Evolutionary conservation across 1,140 invertebrate species (phyloP), one percentile per base, ranked within the genome.

Genomic region (Apis cerana): DNA sequence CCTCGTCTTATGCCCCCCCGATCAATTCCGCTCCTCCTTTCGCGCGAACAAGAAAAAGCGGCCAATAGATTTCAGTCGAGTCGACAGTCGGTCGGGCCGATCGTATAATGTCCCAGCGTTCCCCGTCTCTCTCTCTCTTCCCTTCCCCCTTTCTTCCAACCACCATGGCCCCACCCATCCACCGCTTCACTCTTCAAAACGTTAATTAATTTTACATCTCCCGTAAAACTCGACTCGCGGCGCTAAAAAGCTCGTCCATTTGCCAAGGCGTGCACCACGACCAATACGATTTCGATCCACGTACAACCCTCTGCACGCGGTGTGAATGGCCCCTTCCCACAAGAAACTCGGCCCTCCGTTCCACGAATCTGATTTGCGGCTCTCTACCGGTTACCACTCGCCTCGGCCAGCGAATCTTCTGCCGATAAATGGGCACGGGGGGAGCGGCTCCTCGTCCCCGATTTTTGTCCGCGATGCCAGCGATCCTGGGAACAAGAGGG

Each of bases 141-240:
- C 33, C 0, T 12, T 15, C 52, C 13, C 13, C 52, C 52, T 52
- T 52, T 13, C 52, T 52, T 11, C 11, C 52, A 21, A 3, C 1
- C 43, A 17, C 61, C 33, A 3, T 2, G 33, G 33, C 33, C 54
- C 59, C 23, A 0, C 59, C 58, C 3, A 48, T 27, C 23, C 13
- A 27, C 7, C 0, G 23, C 61, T 59, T 21, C 27, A 1, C 56
- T 43, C n/a, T 17, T 33, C 62, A 69, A 88, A 86, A 90, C 82
- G 78, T 72, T 90, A 90, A 91, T 91, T 91, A 90, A 90, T 90
- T 91, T 90, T 87, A 90, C 89, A 88, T 87, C 82, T 82, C 75
- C 75, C 58, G 56, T 54, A 50, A 64, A 64, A 79, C 65, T 61
- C 43, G 50, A 1, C 23, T 56, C 62, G 52, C 52, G n/a, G 52